Evolutionary conservation across 2,888 invertebrate genomes (phyloP), one percentile per base, ranked within the genome.

Genomic region (Erebia ligea): DNA sequence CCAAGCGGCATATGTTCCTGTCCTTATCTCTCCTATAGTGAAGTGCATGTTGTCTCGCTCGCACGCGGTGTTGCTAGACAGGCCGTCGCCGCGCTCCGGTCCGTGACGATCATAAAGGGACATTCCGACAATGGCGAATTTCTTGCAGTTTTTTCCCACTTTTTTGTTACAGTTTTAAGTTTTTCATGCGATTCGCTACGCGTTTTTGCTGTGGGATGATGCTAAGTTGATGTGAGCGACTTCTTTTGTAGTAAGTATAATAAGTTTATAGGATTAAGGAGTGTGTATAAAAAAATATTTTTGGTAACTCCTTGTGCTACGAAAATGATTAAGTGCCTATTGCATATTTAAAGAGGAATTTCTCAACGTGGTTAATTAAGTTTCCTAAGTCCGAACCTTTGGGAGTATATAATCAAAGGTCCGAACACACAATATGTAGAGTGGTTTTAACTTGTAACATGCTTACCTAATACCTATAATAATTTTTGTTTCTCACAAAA

Each of bases 1-100:
- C 9, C 3, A 10, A n/a, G 10, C 2, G n/a, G 3, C 17, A 40
- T 10, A 10, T 42, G 13, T 4, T 4, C 19, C 61, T 45, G 61
- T 61, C 61, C 8, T 13, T 45, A 4, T 61, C 45, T 2, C 13
- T 61, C 42, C 6, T 42, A 2, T 45, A 0, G 5, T 13, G 11
- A 13, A 19, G 34, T 42, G 13, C 11, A 11, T 11, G 45, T 65
- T 72, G 17, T 73, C 70, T 59, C 74, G 77, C 76, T 78, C 77
- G 70, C 72, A n/a, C 75, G 57, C 66, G 72, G 77, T 73, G 72
- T 64, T 58, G 80, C 79, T 75, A 84, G 84, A 84, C 84, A 80
- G 77, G 65, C 74, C 79, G 84, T 79, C 84, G 84, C 84, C 83
- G 67, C 67, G 69, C 67, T 50, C 61, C 73, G 72, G 71, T 52